These are phyloP conservation scores for Thumatha senex DNA, from an alignment of 2,888 invertebrate species.

Conservation along the genomic window DNA sequence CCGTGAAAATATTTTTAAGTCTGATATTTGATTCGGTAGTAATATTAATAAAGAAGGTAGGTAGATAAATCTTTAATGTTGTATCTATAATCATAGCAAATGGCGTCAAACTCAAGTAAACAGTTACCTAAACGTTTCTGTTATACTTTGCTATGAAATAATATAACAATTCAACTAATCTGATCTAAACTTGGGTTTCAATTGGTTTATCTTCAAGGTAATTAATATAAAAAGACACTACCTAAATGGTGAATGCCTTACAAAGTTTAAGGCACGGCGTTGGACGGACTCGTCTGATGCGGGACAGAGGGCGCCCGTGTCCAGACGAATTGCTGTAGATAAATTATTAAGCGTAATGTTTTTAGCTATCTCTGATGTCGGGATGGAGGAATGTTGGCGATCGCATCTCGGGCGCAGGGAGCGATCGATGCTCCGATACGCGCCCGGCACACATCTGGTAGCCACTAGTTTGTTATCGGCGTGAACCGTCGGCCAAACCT, in stretches of 20 bases:
- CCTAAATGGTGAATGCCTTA: constrained; percentile 14
- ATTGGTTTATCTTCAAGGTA: constrained; percentile 30
- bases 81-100: constrained; percentile 3
- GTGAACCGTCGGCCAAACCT: constrained; percentile 61
- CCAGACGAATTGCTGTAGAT: constrained; percentile 63
- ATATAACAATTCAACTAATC: too few species aligned
- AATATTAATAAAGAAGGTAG: constrained; percentile 59
- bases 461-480: constrained; percentile 64
- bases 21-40: constrained; percentile 57
- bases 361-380: constrained; percentile 63
- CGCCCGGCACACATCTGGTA: constrained; percentile 63
- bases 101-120: neutral
- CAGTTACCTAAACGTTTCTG: too few species aligned
- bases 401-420: constrained; percentile 53
- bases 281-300: constrained; percentile 26
- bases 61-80: constrained; percentile 47
- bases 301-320: constrained; percentile 41
- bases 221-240: constrained; percentile 38
- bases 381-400: constrained; percentile 56
- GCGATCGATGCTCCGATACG: constrained; percentile 61
- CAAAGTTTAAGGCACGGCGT: constrained; percentile 23
- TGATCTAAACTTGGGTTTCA: constrained; percentile 27
- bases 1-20: constrained; percentile 74
- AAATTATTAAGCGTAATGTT: constrained; percentile 65
- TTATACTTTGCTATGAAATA: too few species aligned